Evolutionary conservation across 2,113 vertebrate genomes (phyloP), one percentile per base, ranked within the genome.

Genomic region (Cavia aperea): DNA sequence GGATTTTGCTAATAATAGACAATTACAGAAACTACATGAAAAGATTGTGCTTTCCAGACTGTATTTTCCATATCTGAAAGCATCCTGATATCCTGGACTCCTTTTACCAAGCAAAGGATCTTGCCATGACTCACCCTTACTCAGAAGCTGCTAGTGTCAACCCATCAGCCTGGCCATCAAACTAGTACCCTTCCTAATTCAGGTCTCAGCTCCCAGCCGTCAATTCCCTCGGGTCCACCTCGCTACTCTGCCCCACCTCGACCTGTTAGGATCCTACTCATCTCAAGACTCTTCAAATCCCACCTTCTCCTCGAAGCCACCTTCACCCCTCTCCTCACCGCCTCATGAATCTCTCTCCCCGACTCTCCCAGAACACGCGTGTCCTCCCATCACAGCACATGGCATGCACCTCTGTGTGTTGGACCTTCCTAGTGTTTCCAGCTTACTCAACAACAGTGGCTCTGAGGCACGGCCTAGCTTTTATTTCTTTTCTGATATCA

Each of bases 381-480:
- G 7, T 1, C 18, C 62, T 77, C 70, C 63, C 21, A n/a, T 54
- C 83, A 31, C 70, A 54, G 81, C 63, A 46, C 51, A 8, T 1
- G 49, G 19, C 5, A 0, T 2, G 1, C 1, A 1, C 31, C 7
- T 49, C 26, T 14, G 58, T 63, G 7, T 21, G 68, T n/a, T 21
- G 5, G 3, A 4, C n/a, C 2, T 6, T 1, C 43, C 33, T 29
- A 29, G 49, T 39, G 39, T 29, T 29, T 87, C 75, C 4, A 72
- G 85, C 33, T 33, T 62, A 60, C 29, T 49, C 36, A 54, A 51
- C 36, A 10, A 70, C 86, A 10, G 5, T 16, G 49, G 68, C 36
- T 81, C 72, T 51, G 72, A 63, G 68, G 82, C 15, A 7, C 0
- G 12, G 68, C 58, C 78, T 79, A 54, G 4, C 31, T 85, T 54